Conservation (phyloP, 2,888 invertebrate genomes). For the Brachynemurus nebulosus region DNA sequence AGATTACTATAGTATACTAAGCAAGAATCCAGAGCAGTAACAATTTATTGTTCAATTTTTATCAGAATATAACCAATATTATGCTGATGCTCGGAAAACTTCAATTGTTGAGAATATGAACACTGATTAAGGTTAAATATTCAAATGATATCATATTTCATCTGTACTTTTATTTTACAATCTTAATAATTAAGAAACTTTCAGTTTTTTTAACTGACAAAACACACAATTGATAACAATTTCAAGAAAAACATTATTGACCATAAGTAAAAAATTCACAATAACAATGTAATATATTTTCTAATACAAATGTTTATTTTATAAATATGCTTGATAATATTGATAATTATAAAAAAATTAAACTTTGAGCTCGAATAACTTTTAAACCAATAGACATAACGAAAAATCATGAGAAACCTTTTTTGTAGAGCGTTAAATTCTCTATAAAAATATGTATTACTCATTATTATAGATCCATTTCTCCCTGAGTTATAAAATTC, state of each 20-base stretch:
- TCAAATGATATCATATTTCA: not conserved
- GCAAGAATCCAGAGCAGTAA: too few species aligned
- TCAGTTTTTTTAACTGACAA: not conserved
- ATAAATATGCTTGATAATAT: not conserved
- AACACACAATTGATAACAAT: too few species aligned
- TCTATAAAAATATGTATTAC: too few species aligned
- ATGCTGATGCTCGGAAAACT: conserved; percentile 7
- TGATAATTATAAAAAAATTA: not conserved
- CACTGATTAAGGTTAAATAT: not conserved
- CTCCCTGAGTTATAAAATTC: too few species aligned
- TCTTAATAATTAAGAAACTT: not conserved
- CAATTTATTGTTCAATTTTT: not conserved
- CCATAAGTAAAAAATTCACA: not conserved
- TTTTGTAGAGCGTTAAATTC: too few species aligned
- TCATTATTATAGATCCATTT: too few species aligned
- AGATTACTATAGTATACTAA: too few species aligned
- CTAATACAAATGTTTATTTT: not conserved
- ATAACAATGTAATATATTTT: not conserved
- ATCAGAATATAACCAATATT: conserved; percentile 3
- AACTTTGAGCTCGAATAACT: not conserved
- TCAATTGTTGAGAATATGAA: conserved; percentile 8
- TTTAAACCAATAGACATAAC: too few species aligned
- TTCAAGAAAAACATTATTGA: not conserved
- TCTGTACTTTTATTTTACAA: not conserved
- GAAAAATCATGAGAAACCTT: not conserved